Conservation (phyloP, 2,888 invertebrate species). For the Ypsolopha sequella region DNA sequence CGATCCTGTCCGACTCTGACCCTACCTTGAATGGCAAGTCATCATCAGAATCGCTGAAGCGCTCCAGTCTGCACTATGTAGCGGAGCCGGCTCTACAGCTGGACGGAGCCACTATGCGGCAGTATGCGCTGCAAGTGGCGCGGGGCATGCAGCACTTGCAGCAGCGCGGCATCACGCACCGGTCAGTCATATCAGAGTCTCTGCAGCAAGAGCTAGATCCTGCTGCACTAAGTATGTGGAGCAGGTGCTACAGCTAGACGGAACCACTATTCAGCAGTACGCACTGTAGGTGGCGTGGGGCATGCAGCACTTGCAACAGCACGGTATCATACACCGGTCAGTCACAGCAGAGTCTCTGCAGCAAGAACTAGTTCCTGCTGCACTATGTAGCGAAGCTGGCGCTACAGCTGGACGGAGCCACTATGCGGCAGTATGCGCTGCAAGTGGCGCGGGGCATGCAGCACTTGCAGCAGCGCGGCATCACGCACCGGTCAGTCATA, state of each 20-base stretch:
- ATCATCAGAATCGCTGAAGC: conserved; percentile 6
- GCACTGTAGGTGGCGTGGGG: conserved; percentile 85
- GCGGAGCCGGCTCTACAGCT: conserved; percentile 54
- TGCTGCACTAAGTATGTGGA: conserved; percentile 50
- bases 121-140: conserved; percentile 85
- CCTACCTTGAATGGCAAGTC: conserved; percentile 35
- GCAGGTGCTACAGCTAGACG: conserved; percentile 47
- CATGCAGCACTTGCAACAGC: conserved; percentile 81
- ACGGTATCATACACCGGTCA: conserved; percentile 79
- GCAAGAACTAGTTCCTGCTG: no score
- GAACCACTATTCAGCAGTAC: conserved; percentile 73
- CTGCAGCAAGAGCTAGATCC: no score
- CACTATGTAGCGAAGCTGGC: conserved; percentile 60
- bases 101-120: conserved; percentile 65
- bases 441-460: conserved; percentile 88
- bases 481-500: conserved; percentile 74
- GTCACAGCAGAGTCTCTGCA: conserved; percentile 3
- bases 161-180: conserved; percentile 76
- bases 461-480: conserved; percentile 76
- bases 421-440: conserved; percentile 78
- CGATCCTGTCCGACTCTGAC: conserved; percentile 60
- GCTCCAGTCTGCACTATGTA: conserved; percentile 37
- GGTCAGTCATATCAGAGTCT: conserved; percentile 42
- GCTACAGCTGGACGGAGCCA: conserved; percentile 40
- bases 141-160: conserved; percentile 85